These are phyloP conservation scores for Eilema caniola DNA, from an alignment of 2,888 invertebrate species.

Conservation along the genomic window DNA sequence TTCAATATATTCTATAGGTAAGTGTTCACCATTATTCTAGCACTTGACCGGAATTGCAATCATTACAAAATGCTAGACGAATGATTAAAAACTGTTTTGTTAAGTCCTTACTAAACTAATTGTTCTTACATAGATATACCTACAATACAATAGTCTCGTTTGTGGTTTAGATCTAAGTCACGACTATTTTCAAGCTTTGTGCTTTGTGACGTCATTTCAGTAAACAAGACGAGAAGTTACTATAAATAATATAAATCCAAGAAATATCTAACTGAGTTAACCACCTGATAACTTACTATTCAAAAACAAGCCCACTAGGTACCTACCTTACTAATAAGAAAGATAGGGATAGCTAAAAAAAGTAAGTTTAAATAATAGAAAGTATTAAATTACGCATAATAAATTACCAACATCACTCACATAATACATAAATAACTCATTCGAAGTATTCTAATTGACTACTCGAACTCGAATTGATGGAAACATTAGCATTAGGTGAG, in stretches of 20 bases:
- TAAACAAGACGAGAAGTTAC: background rate
- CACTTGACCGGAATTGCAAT: background rate
- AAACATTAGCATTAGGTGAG: background rate
- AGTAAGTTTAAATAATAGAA: background rate
- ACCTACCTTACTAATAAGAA: no score
- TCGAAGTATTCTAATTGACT: background rate
- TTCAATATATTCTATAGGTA: slow-evolving; percentile 15
- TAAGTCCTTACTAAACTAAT: no score
- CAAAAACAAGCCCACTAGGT: no score
- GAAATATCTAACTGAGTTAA: background rate
- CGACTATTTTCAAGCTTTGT: background rate
- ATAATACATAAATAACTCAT: background rate
- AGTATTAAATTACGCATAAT: background rate
- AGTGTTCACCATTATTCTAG: background rate
- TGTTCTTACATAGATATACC: no score
- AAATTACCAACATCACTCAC: background rate
- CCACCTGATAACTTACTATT: no score
- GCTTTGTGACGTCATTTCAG: background rate
- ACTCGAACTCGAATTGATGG: background rate
- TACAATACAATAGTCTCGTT: background rate
- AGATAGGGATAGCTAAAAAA: background rate
- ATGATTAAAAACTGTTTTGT: background rate
- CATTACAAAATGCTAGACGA: background rate
- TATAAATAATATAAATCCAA: background rate
- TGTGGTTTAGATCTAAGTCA: background rate